Percentiles rank a stretch among this genome's conserved stretches.
phyloP scores from a whole-genome alignment of 1,140 invertebrate species.

The Heliconius nattereri region DNA sequence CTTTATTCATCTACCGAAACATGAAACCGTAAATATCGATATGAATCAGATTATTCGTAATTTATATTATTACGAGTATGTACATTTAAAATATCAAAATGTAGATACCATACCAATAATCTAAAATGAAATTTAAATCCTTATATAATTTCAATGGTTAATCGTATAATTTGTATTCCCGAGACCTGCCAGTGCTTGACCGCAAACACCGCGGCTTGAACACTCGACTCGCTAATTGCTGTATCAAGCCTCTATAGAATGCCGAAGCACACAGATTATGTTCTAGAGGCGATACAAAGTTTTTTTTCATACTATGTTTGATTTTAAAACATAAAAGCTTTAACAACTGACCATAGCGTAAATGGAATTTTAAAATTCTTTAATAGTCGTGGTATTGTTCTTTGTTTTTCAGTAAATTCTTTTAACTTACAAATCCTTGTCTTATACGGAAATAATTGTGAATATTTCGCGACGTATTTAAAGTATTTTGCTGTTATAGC shows the following conservation, averaged over 20 bases:
- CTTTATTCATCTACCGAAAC: neutral
- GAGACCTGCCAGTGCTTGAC: slow-evolving; percentile 26
- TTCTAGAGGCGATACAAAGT: slow-evolving; percentile 6
- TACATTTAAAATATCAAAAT: neutral
- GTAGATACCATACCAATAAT: neutral
- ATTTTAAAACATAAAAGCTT: neutral
- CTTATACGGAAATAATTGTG: too few relatives aligned
- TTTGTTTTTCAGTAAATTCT: too few relatives aligned
- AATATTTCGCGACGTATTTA: too few relatives aligned
- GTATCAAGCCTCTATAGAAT: slow-evolving; percentile 25
- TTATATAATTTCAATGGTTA: neutral
- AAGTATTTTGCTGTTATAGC: too few relatives aligned
- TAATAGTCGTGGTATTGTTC: too few relatives aligned
- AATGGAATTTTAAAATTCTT: too few relatives aligned
- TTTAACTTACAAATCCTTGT: too few relatives aligned
- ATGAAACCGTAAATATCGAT: neutral
- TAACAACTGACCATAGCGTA: neutral
- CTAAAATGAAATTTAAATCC: neutral
- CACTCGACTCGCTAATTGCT: slow-evolving; percentile 31
- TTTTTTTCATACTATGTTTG: neutral
- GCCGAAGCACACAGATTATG: slow-evolving; percentile 11
- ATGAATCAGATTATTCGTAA: neutral
- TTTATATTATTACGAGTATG: neutral
- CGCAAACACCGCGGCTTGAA: slow-evolving; percentile 16
- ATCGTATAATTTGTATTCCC: slow-evolving; percentile 10